These are phyloP conservation scores for Sinocyclocheilus anophthalmus DNA, from an alignment of 2,113 vertebrate genomes.

Conservation along the genomic window DNA sequence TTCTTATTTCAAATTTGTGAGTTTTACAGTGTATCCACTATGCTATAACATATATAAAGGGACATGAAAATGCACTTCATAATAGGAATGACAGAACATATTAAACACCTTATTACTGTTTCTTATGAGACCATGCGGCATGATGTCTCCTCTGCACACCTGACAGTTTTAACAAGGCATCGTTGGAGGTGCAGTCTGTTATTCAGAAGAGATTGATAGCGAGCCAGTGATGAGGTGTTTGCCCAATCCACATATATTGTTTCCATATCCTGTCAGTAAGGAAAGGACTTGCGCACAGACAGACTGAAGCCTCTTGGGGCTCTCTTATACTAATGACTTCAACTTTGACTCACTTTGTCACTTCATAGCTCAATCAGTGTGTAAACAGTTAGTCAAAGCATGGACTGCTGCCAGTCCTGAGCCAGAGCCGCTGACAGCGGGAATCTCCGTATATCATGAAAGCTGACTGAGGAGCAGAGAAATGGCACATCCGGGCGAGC, in stretches of 20 bases:
- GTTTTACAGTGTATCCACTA: too few species aligned
- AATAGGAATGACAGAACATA: background rate
- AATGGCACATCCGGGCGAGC: background rate
- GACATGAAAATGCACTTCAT: background rate
- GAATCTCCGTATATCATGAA: constrained; percentile 58
- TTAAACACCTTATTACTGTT: background rate
- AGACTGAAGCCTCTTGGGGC: background rate
- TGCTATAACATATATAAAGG: background rate
- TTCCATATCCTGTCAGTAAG: constrained; percentile 21
- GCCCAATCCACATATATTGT: background rate
- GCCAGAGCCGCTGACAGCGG: constrained; percentile 32
- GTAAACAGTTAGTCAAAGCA: constrained; percentile 45
- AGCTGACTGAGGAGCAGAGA: constrained; percentile 63
- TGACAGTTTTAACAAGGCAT: background rate
- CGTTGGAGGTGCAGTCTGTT: background rate
- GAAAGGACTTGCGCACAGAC: background rate
- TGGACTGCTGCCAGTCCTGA: constrained; percentile 15
- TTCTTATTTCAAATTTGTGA: too few species aligned
- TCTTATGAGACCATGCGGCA: background rate
- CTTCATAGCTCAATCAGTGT: constrained; percentile 15
- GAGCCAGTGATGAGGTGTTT: background rate
- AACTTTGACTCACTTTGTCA: constrained; percentile 35
- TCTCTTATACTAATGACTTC: constrained; percentile 28
- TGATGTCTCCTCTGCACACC: background rate
- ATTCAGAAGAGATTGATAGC: background rate